phyloP scores from a whole-genome alignment of 2,113 vertebrate species.

The Cyanistes caeruleus region DNA sequence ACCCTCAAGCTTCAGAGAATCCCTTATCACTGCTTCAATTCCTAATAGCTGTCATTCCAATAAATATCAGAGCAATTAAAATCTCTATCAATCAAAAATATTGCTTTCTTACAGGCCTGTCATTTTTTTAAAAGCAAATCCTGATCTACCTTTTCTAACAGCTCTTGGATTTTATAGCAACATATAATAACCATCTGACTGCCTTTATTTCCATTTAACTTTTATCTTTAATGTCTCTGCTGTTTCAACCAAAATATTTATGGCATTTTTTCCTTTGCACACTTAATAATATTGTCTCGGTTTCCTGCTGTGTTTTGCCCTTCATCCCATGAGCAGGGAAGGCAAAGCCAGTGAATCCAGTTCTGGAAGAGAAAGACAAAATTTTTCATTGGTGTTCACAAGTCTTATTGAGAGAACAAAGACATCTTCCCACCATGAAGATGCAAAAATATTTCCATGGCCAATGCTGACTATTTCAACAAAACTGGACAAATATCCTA shows the following conservation, averaged over 20 bases:
- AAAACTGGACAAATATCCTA: background rate
- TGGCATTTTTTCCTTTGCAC: constrained; percentile 57
- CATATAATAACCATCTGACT: constrained; percentile 80
- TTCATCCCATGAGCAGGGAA: background rate
- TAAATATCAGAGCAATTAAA: constrained; percentile 64
- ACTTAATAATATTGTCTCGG: constrained; percentile 50
- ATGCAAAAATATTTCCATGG: background rate
- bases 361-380: background rate
- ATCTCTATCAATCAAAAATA: constrained; percentile 54
- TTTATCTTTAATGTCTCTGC: constrained; percentile 77
- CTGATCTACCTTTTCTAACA: constrained; percentile 77
- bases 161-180: constrained; percentile 78
- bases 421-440: background rate
- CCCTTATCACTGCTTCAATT: constrained; percentile 31
- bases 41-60: constrained; percentile 63
- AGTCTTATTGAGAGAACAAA: background rate
- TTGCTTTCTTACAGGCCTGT: constrained; percentile 56
- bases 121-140: constrained; percentile 77
- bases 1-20: constrained; percentile 66
- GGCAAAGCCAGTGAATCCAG: background rate
- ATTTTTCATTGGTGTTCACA: background rate
- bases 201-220: constrained; percentile 81
- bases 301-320: constrained; percentile 29
- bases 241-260: constrained; percentile 80
- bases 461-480: background rate